Base-by-base conservation (phyloP, 2,797 vertebrate species). In the Menidia menidia region DNA sequence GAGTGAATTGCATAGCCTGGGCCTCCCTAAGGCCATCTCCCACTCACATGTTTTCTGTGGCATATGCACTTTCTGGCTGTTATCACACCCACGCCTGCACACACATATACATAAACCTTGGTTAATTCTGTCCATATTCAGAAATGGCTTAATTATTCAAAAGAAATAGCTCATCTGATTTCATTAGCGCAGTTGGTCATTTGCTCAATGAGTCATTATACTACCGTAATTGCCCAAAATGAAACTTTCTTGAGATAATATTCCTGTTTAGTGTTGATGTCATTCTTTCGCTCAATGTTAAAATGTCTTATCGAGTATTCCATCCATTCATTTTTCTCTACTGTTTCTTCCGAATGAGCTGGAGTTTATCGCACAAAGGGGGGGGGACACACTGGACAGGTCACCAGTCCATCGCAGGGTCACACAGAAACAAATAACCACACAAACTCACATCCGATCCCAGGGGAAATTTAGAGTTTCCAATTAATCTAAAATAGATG, bases 1-100 rank as follows among this genome's bases (percentile, higher is more conserved):
- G 85, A 85, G 78, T 63, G 78, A 87, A 82, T 53, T 74, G 75
- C 71, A 77, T 75, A 78, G 64, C 63, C 69, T 64, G 31, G 48
- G 67, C 72, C 61, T 78, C 73, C 73, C 83, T 69, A 64, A 65
- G 71, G 69, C 71, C 70, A 25, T 71, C 58, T 54, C 45, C 56
- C 56, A 60, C 69, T 55, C 74, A 44, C 32, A 18, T 75, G 66
- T 75, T 78, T 55, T 68, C 56, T 58, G 63, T 31, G 61, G 63
- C 43, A 54, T 32, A 68, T 60, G 45, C 59, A 51, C 58, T 68
- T 44, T 42, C n/a, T 10, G 47, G 48, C 25, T n/a, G 32, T 2
- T 31, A 53, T 55, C 32, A 25, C 58, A 42, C 55, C n/a, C 53
- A 67, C 57, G 43, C 62, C 48, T 45, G n/a, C 31, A 43, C 35